A percentile compares a stretch with the other conserved stretches of the same genome.
These are phyloP conservation scores for Caenorhabditis auriculariae DNA, from an alignment of 2,888 invertebrate species.

Conservation along the genomic window DNA sequence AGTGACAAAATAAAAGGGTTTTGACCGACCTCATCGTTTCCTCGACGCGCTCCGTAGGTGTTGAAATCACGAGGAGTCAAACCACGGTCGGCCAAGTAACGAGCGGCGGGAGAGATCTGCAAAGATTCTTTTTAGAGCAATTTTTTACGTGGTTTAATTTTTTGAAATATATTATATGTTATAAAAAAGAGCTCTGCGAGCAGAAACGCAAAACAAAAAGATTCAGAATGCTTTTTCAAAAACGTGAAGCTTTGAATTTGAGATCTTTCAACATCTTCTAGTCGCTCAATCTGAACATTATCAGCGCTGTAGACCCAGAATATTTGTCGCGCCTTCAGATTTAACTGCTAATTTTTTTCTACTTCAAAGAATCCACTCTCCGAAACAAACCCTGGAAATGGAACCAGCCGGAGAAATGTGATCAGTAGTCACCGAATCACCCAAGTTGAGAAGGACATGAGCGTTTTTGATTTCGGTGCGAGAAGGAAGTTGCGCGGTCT, in stretches of 20 bases:
- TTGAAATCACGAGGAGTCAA: conserved; percentile 91
- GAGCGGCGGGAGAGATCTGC: conserved; percentile 85
- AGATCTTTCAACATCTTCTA: too few relatives aligned
- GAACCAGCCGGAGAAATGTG: conserved; percentile 98
- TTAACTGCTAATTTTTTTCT: neutral
- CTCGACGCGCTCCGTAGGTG: conserved; percentile 93
- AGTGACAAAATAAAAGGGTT: neutral
- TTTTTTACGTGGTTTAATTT: too few relatives aligned
- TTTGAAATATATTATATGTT: conserved; percentile 40
- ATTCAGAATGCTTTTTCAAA: too few relatives aligned
- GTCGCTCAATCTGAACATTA: too few relatives aligned
- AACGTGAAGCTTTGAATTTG: too few relatives aligned
- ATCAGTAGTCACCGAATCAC: conserved; percentile 96
- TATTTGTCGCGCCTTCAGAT: neutral
- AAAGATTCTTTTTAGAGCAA: too few relatives aligned
- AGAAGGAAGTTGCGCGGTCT: conserved; percentile 62
- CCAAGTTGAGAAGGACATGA: conserved; percentile 80
- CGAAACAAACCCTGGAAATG: conserved; percentile 72
- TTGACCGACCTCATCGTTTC: conserved; percentile 80
- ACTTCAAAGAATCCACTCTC: neutral
- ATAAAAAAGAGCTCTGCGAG: too few relatives aligned
- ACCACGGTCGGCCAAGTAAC: conserved; percentile 68
- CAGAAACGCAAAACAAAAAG: too few relatives aligned
- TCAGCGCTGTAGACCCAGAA: neutral
- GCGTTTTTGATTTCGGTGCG: conserved; percentile 74